Evolutionary conservation across 2,888 invertebrate genomes (phyloP).

Genomic region (Spodoptera exigua): DNA sequence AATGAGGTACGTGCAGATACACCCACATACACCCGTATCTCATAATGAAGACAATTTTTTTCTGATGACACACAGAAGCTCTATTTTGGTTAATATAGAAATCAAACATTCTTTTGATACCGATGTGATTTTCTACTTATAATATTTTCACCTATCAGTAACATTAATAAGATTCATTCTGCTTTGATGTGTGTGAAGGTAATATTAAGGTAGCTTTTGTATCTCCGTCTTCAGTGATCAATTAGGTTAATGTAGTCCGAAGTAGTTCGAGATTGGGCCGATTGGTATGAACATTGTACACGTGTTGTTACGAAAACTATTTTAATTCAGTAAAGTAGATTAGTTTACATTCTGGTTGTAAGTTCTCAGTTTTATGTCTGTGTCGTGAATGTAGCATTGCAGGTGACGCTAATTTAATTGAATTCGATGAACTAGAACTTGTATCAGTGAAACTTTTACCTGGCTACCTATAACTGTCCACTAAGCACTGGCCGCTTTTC

Average conservation of each 20-base stretch:
- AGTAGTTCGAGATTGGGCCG: constrained; percentile 30
- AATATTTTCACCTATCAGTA: too few species aligned
- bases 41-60: too few species aligned
- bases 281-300: constrained; percentile 17
- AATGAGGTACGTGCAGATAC: too few species aligned
- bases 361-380: constrained; percentile 16
- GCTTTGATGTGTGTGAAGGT: neutral
- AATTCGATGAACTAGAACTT: neutral
- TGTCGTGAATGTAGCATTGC: constrained; percentile 9
- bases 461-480: too few species aligned
- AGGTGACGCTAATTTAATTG: neutral
- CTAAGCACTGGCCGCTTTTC: too few species aligned
- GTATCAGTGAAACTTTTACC: too few species aligned
- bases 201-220: constrained; percentile 1
- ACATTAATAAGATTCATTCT: neutral
- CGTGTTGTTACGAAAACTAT: constrained; percentile 28
- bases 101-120: too few species aligned
- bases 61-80: too few species aligned
- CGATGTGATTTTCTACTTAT: too few species aligned
- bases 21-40: too few species aligned
- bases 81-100: too few species aligned
- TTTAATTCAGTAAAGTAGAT: constrained; percentile 42
- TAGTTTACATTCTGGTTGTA: constrained; percentile 23
- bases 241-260: constrained; percentile 45
- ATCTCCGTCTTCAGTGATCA: constrained; percentile 21